Evolutionary conservation across 2,888 invertebrate genomes (phyloP).

Genomic region (Masnerella sp.): DNA sequence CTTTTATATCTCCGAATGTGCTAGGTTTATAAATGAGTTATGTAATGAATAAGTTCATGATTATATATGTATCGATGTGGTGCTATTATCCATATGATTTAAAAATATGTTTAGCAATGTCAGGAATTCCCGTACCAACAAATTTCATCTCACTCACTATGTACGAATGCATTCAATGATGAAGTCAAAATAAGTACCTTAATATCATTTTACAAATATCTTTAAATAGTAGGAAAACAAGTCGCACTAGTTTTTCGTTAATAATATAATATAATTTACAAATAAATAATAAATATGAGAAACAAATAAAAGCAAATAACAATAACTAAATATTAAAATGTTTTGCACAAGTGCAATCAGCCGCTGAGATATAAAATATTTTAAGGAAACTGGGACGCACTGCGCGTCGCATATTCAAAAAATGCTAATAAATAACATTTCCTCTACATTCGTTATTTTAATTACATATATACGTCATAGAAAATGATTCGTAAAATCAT

Average conservation of each 20-base stretch:
- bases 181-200: neutral
- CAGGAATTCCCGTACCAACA: slow-evolving; percentile 12
- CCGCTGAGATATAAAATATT: slow-evolving; percentile 34
- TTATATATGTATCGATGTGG: slow-evolving; percentile 33
- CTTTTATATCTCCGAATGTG: slow-evolving; percentile 42
- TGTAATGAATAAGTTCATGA: slow-evolving; percentile 26
- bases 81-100: slow-evolving; percentile 49
- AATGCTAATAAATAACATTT: slow-evolving; percentile 38
- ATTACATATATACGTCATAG: slow-evolving; percentile 54
- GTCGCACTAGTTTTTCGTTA: too few relatives aligned
- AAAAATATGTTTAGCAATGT: slow-evolving; percentile 46
- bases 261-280: neutral
- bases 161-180: slow-evolving; percentile 15
- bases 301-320: neutral
- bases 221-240: too few relatives aligned
- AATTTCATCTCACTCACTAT: slow-evolving; percentile 25
- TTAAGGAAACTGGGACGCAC: slow-evolving; percentile 40
- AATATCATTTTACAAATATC: slow-evolving; percentile 14
- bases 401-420: slow-evolving; percentile 40
- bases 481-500: slow-evolving; percentile 45
- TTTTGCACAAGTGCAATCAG: slow-evolving; percentile 23
- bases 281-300: neutral
- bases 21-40: slow-evolving; percentile 43
- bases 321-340: slow-evolving; percentile 1
- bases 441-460: slow-evolving; percentile 38